These are phyloP conservation scores for Pseudorectes ferrugineus DNA, from an alignment of 2,113 vertebrate genomes.

Conservation along the genomic window DNA sequence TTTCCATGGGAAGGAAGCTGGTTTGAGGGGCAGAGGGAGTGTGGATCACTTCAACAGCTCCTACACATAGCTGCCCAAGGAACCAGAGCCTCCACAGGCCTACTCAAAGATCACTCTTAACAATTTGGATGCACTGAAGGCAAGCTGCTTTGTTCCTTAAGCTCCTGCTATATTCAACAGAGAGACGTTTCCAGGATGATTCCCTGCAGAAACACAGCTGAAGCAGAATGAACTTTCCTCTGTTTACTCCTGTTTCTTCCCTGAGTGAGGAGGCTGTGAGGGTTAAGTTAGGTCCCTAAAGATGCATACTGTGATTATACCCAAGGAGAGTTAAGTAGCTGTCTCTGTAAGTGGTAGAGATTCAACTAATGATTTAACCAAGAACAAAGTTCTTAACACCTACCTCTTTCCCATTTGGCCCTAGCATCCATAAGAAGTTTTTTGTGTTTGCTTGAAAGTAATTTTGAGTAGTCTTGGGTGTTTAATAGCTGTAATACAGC, in stretches of 20 bases:
- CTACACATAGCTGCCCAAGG: neutral
- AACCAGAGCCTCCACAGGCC: neutral
- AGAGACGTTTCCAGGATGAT: neutral
- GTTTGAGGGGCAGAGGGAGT: neutral
- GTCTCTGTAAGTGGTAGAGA: neutral
- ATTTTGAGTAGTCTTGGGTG: neutral
- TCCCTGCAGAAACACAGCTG: neutral
- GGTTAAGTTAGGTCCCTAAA: neutral
- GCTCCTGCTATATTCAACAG: neutral
- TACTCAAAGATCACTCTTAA: neutral
- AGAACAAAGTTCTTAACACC: neutral
- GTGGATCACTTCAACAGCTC: neutral
- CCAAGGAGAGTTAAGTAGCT: neutral
- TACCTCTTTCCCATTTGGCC: neutral
- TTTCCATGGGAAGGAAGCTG: neutral
- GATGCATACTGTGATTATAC: neutral
- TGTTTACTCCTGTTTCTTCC: neutral
- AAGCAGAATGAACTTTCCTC: neutral
- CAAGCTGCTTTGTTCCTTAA: neutral
- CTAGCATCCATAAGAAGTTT: neutral
- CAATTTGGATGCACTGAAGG: neutral
- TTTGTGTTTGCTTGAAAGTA: neutral
- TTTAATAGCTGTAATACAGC: neutral
- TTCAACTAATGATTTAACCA: neutral
- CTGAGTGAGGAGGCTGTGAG: neutral